A percentile compares a stretch with the other conserved stretches of the same genome.
These are phyloP conservation scores for Muntiacus muntjak DNA, from an alignment of 2,113 vertebrate genomes.

Conservation along the genomic window DNA sequence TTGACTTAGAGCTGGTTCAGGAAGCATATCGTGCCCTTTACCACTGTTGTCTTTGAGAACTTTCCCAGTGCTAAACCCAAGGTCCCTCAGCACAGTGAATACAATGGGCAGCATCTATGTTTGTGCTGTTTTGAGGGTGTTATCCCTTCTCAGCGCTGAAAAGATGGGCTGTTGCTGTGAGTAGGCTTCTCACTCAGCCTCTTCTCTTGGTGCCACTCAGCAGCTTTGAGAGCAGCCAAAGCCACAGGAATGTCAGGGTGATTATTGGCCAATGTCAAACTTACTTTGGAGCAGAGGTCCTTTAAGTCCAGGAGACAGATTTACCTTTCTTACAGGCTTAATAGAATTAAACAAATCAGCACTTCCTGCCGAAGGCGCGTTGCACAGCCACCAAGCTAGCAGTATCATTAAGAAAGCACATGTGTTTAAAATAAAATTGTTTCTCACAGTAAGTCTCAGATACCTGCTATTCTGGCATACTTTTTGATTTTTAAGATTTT, in stretches of 20 bases:
- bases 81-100: neutral
- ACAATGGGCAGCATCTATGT: conserved; percentile 31
- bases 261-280: conserved; percentile 81
- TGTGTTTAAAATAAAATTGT: conserved; percentile 62
- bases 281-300: conserved; percentile 76
- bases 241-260: conserved; percentile 79
- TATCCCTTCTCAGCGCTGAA: conserved; percentile 37
- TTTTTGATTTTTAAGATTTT: conserved; percentile 65
- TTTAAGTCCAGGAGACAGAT: conserved; percentile 77
- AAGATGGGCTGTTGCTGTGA: conserved; percentile 32
- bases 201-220: conserved; percentile 71
- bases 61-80: neutral
- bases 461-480: conserved; percentile 20
- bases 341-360: conserved; percentile 80
- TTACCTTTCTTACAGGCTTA: conserved; percentile 80
- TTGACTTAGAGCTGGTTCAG: neutral
- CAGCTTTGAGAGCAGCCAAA: conserved; percentile 73
- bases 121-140: conserved; percentile 31
- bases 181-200: conserved; percentile 38
- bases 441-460: conserved; percentile 58
- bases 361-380: conserved; percentile 69
- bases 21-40: neutral
- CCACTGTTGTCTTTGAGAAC: neutral
- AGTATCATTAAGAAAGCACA: conserved; percentile 59
- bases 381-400: conserved; percentile 57